Conservation (phyloP, 2,888 invertebrate genomes). For the Leucophenga montana region DNA sequence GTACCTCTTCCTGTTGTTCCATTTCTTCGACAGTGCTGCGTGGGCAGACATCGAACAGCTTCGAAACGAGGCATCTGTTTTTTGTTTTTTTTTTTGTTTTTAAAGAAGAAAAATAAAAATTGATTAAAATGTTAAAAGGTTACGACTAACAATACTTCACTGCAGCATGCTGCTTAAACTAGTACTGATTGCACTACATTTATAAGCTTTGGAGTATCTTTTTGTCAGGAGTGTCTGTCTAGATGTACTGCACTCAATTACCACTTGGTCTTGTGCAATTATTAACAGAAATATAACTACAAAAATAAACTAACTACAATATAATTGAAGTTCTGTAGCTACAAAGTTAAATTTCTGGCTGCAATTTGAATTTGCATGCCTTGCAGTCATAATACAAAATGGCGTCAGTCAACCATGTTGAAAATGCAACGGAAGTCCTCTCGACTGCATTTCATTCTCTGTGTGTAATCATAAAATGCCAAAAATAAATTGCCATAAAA, state of each 20-base stretch:
- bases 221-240: too few species aligned
- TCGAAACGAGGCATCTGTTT: slow-evolving; percentile 88
- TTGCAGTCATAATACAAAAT: slow-evolving; percentile 38
- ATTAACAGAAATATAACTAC: too few species aligned
- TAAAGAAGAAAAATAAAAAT: slow-evolving; percentile 38
- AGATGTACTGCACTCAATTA: too few species aligned
- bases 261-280: too few species aligned
- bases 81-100: too few species aligned
- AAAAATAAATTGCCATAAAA: slow-evolving; percentile 55
- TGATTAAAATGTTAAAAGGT: neutral
- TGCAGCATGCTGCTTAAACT: too few species aligned
- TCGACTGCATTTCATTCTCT: too few species aligned
- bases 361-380: slow-evolving; percentile 47
- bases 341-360: slow-evolving; percentile 23
- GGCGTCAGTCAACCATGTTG: slow-evolving; percentile 39
- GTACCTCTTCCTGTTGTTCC: slow-evolving; percentile 92
- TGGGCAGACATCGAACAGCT: slow-evolving; percentile 95
- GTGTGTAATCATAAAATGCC: slow-evolving; percentile 58
- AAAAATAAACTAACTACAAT: neutral
- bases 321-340: slow-evolving; percentile 22
- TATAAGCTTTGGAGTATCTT: neutral
- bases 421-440: slow-evolving; percentile 33
- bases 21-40: slow-evolving; percentile 93
- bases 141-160: too few species aligned
- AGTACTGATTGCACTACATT: neutral